Evolutionary conservation across 2,888 invertebrate genomes (phyloP).

Genomic region (Embidobia sp.): DNA sequence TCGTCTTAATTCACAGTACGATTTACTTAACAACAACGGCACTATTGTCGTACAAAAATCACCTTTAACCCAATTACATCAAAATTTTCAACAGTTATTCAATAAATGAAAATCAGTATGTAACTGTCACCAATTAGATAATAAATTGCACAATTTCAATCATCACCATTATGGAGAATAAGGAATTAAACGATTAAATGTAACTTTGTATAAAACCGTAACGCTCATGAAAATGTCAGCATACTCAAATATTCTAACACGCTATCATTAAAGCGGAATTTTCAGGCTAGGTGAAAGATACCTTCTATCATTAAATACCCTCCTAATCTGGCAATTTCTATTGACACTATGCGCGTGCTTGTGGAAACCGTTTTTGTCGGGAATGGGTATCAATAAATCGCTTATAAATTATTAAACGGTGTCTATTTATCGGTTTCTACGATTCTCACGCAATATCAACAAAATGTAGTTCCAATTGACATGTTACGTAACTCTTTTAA

Average conservation of each 20-base stretch:
- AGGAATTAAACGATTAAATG: neutral
- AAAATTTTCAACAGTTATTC: slow-evolving; percentile 18
- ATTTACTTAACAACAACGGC: slow-evolving; percentile 27
- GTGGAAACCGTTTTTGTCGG: slow-evolving; percentile 2
- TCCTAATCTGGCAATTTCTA: neutral
- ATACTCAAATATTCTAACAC: slow-evolving; percentile 6
- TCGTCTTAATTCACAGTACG: slow-evolving; percentile 36
- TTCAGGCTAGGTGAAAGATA: slow-evolving; percentile 7
- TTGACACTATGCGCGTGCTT: neutral
- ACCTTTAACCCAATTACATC: slow-evolving; percentile 10
- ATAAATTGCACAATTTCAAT: slow-evolving; percentile 36
- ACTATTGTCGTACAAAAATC: slow-evolving; percentile 15
- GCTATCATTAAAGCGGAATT: slow-evolving; percentile 8
- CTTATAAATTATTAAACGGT: slow-evolving; percentile 27
- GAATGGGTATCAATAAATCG: slow-evolving; percentile 31
- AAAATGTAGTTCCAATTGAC: slow-evolving; percentile 25
- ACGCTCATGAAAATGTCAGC: neutral
- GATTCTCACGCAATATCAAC: slow-evolving; percentile 43
- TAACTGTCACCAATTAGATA: slow-evolving; percentile 31
- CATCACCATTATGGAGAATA: neutral
- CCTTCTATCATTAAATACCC: neutral
- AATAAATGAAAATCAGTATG: slow-evolving; percentile 10
- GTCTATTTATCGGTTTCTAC: slow-evolving; percentile 23
- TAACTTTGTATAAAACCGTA: neutral
- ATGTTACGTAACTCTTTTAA: slow-evolving; percentile 34